Base-by-base conservation (phyloP, 2,888 invertebrate genomes). In the Steinernema scapterisci region DNA sequence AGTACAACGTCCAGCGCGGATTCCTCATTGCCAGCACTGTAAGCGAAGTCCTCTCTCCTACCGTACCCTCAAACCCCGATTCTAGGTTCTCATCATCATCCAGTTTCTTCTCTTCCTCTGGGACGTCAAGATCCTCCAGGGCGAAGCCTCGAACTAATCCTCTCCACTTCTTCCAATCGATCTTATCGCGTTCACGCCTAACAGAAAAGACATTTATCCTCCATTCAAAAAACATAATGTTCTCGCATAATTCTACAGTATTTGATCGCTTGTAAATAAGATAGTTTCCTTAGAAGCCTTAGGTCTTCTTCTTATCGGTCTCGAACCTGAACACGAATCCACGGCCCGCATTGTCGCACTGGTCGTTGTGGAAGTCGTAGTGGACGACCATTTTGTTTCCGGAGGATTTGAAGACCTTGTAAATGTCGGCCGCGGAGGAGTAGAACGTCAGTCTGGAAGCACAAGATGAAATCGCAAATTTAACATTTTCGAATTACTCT, bases 91-190 rank as follows among this genome's bases (percentile, higher is more conserved):
- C 25, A 78, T 84, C 75, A 44, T 83, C 54, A 78, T 80, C 43
- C 78, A 85, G 71, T 84, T 85, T 78, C 73, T 84, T 43, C 81
- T 86, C 71, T 85, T 82, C 81, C 77, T 85, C 27, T 85, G 83
- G 83, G 85, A 85, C 72, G 80, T 84, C 73, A 85, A 85, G 80
- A 84, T 85, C 70, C 81, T 85, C 72, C 83, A 83, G 73, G 85
- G 85, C 63, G 82, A 85, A 71, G 78, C 84, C 25, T 77, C 81
- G 73, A 85, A 85, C 81, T 85, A 80, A 78, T 5, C 16, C 5
- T 13, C 19, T 16, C 13, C 16, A 54, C 54, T 13, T 25, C 25
- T 21, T 13, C 21, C 54, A 54, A 38, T 38, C 38, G 54, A 54
- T 54, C 54, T 54, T 25, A 54, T 25, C 54, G 23, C 25, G 21